Conservation (phyloP, 2,888 invertebrate species). For the Chamaedrilus cognettii region DNA sequence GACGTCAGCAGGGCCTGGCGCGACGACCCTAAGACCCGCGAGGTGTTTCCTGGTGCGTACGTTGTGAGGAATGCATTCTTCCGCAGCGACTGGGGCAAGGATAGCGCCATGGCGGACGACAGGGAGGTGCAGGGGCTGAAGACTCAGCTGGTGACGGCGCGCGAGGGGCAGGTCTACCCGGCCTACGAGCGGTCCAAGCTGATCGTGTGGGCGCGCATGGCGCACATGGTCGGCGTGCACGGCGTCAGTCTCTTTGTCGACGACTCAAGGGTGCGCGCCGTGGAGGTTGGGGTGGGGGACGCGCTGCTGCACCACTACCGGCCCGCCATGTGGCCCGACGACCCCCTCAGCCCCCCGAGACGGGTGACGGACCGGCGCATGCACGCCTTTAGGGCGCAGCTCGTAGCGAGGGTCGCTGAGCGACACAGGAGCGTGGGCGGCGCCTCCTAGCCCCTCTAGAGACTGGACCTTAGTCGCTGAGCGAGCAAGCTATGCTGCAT, state of each 20-base stretch:
- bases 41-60: conserved; percentile 71
- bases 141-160: conserved; percentile 67
- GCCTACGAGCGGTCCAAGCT: conserved; percentile 81
- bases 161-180: conserved; percentile 80
- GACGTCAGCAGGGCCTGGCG: not conserved
- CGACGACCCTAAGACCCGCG: not conserved
- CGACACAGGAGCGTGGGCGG: not conserved
- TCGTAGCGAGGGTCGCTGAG: not conserved
- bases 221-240: conserved; percentile 17
- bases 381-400: not conserved
- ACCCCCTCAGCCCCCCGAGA: not conserved
- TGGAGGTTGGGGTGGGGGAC: conserved; percentile 3
- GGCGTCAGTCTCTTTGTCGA: conserved; percentile 12
- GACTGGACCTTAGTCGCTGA: too few relatives aligned
- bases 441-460: too few relatives aligned
- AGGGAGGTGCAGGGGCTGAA: conserved; percentile 17
- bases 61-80: conserved; percentile 81
- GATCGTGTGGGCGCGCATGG: conserved; percentile 32
- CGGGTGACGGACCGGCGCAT: not conserved
- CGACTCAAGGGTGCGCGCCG: not conserved
- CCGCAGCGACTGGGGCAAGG: conserved; percentile 17
- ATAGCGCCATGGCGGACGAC: conserved; percentile 26
- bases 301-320: conserved; percentile 23
- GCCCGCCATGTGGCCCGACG: conserved; percentile 1
- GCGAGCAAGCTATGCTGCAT: too few relatives aligned